Conservation (phyloP, 2,113 vertebrate species). For the Mohoua ochrocephala region DNA sequence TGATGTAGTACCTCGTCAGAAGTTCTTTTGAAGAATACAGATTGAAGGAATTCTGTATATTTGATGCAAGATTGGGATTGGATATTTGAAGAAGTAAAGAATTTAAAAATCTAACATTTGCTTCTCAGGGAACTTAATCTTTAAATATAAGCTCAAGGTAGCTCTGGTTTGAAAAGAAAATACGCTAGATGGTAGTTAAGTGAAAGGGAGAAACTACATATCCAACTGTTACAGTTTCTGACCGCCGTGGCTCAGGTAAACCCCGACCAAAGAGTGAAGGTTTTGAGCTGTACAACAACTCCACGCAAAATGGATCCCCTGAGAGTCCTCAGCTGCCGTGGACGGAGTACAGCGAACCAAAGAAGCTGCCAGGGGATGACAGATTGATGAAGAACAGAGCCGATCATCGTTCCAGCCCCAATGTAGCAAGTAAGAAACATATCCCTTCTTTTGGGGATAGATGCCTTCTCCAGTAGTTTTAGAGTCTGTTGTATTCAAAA, state of each 20-base stretch:
- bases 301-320: constrained; percentile 89
- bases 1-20: neutral
- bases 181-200: neutral
- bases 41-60: neutral
- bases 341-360: constrained; percentile 91
- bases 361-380: constrained; percentile 88
- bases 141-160: neutral
- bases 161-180: neutral
- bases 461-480: neutral
- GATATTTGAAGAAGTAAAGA: neutral
- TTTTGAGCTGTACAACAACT: constrained; percentile 92
- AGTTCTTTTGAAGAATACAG: neutral
- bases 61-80: neutral
- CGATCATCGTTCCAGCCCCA: constrained; percentile 96
- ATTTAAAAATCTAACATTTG: neutral
- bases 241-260: constrained; percentile 89
- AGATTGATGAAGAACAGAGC: constrained; percentile 89
- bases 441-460: neutral
- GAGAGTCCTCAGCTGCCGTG: constrained; percentile 90
- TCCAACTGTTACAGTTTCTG: constrained; percentile 75
- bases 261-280: constrained; percentile 97
- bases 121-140: neutral
- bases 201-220: neutral
- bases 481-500: neutral
- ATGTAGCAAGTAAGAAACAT: constrained; percentile 89